Base-by-base conservation (phyloP, 2,888 invertebrate species). In the Odiellus spinosus region DNA sequence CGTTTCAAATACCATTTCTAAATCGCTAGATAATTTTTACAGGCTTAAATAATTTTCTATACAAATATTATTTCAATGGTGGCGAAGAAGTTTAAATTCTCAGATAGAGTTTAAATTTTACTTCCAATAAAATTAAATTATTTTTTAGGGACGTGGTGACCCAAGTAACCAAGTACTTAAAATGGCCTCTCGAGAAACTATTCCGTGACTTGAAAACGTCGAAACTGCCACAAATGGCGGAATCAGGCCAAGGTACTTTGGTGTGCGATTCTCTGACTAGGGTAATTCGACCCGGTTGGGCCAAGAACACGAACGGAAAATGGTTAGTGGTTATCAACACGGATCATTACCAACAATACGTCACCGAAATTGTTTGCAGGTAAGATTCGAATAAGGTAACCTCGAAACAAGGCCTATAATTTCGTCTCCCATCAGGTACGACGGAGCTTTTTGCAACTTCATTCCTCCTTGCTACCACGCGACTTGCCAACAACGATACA, bases 311-410 rank as follows among this genome's bases (percentile, higher is more conserved):
- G n/a, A 56, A 55, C 21, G 55, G 55, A 5, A 43, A 54, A 33
- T 57, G 57, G 57, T 50, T 57, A 12, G 57, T 55, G n/a, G 53
- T 57, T 18, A 54, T 57, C 44, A 57, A 57, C 40, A 57, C 55
- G 8, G 55, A 56, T 8, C 41, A 52, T 33, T 55, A 57, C 34
- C 52, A 54, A 3, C 56, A 57, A 47, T 55, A 53, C 18, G 54
- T 57, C 33, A 56, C 57, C 11, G 57, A 57, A 49, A 54, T 57
- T 14, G 48, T 55, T n/a, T 56, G 57, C 49, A 46, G 54, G 52
- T 52, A 48, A 34, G 10, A 35, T 32, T 8, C 12, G 1, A 38
- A 15, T 18, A 35, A n/a, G 2, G n/a, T 40, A 1, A 40, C 12
- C 12, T 2, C 3, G 21, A 14, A n/a, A 14, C 40, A 2, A 3